A percentile compares a stretch with the other conserved stretches of the same genome.
phyloP scores from a whole-genome alignment of 2,113 vertebrate genomes.

The Pica pica region DNA sequence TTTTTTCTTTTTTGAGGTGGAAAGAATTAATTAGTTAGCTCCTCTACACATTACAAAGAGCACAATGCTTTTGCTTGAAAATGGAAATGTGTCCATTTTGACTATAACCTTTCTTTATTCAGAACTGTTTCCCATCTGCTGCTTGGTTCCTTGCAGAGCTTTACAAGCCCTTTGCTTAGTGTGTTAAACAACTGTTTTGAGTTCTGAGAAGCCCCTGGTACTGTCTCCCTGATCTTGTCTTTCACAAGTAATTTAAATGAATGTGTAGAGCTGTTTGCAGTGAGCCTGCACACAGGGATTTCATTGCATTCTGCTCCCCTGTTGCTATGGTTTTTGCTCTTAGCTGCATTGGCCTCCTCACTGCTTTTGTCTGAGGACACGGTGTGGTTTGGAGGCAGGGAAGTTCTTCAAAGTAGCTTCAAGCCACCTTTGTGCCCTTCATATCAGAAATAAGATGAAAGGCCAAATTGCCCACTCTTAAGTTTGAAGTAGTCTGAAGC shows the following conservation, averaged over 20 bases:
- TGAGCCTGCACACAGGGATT: neutral
- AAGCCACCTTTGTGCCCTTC: neutral
- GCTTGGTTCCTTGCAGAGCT: neutral
- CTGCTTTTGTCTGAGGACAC: neutral
- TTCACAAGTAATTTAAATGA: neutral
- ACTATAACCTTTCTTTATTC: neutral
- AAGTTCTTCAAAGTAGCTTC: neutral
- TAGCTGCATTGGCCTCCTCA: neutral
- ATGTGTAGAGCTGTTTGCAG: neutral
- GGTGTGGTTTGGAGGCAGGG: neutral
- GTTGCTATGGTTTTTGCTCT: slow-evolving; percentile 6
- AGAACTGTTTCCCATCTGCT: neutral
- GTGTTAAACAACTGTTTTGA: neutral
- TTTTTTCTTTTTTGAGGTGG: neutral
- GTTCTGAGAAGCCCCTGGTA: neutral
- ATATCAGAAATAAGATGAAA: neutral
- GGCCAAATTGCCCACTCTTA: neutral
- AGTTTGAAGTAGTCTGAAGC: neutral
- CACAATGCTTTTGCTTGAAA: neutral
- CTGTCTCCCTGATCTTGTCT: neutral
- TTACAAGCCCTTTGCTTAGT: neutral
- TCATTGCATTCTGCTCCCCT: neutral
- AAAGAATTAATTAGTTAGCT: neutral
- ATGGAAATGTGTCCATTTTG: neutral
- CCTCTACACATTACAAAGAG: neutral